phyloP scores from a whole-genome alignment of 2,888 invertebrate genomes.

The Harpalus rubripes region DNA sequence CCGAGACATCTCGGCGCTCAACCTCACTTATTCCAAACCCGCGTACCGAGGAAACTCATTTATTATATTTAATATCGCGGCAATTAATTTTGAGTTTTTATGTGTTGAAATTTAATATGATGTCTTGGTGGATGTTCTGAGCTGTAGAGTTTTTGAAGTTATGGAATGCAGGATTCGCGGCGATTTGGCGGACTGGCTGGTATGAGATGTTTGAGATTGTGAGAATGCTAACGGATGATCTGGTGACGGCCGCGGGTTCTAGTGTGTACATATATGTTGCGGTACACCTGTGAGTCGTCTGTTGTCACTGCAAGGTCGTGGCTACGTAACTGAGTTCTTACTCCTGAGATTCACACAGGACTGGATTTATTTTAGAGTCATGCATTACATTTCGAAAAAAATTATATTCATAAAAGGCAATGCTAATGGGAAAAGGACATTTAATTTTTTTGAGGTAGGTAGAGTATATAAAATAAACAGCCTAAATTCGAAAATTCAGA shows the following conservation, averaged over 20 bases:
- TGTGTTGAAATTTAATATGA: conserved; percentile 11
- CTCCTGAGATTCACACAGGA: conserved; percentile 39
- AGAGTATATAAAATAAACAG: no score
- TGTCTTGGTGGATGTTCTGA: neutral
- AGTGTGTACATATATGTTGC: conserved; percentile 4
- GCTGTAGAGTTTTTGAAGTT: conserved; percentile 11
- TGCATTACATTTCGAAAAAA: no score
- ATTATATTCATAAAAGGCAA: no score
- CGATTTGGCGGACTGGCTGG: neutral
- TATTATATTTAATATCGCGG: conserved; percentile 33
- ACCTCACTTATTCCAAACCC: conserved; percentile 34
- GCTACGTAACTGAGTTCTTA: conserved; percentile 63
- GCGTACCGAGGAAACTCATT: conserved; percentile 18
- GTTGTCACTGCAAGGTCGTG: conserved; percentile 21
- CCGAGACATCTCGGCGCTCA: conserved; percentile 13
- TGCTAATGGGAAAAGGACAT: no score
- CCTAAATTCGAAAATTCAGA: no score
- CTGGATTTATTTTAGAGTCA: conserved; percentile 6
- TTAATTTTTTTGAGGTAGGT: no score
- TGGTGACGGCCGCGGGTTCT: conserved; percentile 18
- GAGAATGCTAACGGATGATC: conserved; percentile 54
- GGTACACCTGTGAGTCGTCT: conserved; percentile 56
- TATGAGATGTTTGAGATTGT: conserved; percentile 34
- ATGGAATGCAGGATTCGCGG: conserved; percentile 17
- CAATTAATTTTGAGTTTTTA: conserved; percentile 26